Evolutionary conservation across 2,113 vertebrate genomes (phyloP), one percentile per base, ranked within the genome.

Genomic region (Onychorhynchus coronatus): DNA sequence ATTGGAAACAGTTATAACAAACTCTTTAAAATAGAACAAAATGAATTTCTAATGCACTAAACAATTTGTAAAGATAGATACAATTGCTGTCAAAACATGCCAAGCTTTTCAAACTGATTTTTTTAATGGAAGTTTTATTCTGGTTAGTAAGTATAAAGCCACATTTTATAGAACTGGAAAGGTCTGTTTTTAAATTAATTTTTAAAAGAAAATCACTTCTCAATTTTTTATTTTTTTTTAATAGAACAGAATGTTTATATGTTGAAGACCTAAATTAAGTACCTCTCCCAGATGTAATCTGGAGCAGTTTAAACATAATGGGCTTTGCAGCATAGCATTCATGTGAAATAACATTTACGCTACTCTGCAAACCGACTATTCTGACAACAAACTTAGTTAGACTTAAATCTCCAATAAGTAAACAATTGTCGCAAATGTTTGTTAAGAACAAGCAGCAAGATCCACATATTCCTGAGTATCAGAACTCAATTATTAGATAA

Each of bases 31-130:
- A 90, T 20, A 89, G 53, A 93, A 88, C 35, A 19, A 61, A 78
- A 83, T 74, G 91, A 89, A 92, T 86, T 96, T 78, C 75, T 93
- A 77, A 94, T 78, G 71, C 46, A 93, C 63, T 62, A 85, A 95
- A 93, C 89, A 93, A 73, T 81, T 82, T 76, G 81, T 56, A 89
- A 95, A 80, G 56, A 87, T 25, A 84, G 67, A 47, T 47, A 79
- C 50, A 91, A 78, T 5, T 84, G 71, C 85, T 96, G 95, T 91
- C 88, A 95, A 94, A 97, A 95, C 72, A 93, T 82, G 82, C 33
- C 83, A 88, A 71, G 20, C 11, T 63, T 82, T 82, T 62, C 53
- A 71, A 92, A 91, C 28, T 42, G 85, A 62, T 58, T 93, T 31
- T 62, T 93, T 73, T 85, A 74, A 90, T 14, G 42, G 47, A 44